Evolutionary conservation across 2,888 invertebrate genomes (phyloP).

Genomic region (Acleris emargana): DNA sequence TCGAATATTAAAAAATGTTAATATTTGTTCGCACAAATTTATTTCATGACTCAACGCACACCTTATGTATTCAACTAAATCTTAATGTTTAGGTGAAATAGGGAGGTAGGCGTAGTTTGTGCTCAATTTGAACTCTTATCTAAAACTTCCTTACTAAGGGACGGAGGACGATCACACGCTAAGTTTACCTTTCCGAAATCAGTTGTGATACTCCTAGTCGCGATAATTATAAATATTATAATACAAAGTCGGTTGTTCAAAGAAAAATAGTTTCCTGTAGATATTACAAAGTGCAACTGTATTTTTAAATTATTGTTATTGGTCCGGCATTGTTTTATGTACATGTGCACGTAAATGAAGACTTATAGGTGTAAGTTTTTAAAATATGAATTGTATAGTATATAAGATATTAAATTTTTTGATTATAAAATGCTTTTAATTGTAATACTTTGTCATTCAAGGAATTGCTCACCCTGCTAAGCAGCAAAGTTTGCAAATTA

Average conservation of each 20-base stretch:
- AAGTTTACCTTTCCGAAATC: constrained; percentile 34
- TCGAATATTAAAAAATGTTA: constrained; percentile 50
- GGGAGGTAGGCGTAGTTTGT: constrained; percentile 35
- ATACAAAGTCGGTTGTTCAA: constrained; percentile 32
- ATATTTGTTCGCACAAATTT: constrained; percentile 43
- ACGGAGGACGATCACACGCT: constrained; percentile 27
- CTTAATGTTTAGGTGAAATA: constrained; percentile 20
- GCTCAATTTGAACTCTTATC: constrained; percentile 31
- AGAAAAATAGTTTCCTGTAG: constrained; percentile 24
- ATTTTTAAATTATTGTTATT: constrained; percentile 32
- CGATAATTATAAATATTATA: constrained; percentile 42
- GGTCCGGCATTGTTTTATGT: constrained; percentile 41
- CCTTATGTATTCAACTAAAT: constrained; percentile 28
- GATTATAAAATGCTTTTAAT: constrained; percentile 40
- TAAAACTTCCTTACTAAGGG: constrained; percentile 38
- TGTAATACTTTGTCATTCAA: neutral
- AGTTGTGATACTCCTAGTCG: constrained; percentile 49
- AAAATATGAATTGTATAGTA: constrained; percentile 39
- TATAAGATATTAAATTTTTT: constrained; percentile 50
- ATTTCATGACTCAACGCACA: constrained; percentile 40
- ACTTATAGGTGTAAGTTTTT: constrained; percentile 58
- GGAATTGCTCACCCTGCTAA: too few species aligned
- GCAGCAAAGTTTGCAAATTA: too few species aligned
- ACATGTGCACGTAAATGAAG: constrained; percentile 67
- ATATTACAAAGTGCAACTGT: constrained; percentile 26